Conservation (phyloP, 2,888 invertebrate genomes). For the Lepidocyrtoides sp. region DNA sequence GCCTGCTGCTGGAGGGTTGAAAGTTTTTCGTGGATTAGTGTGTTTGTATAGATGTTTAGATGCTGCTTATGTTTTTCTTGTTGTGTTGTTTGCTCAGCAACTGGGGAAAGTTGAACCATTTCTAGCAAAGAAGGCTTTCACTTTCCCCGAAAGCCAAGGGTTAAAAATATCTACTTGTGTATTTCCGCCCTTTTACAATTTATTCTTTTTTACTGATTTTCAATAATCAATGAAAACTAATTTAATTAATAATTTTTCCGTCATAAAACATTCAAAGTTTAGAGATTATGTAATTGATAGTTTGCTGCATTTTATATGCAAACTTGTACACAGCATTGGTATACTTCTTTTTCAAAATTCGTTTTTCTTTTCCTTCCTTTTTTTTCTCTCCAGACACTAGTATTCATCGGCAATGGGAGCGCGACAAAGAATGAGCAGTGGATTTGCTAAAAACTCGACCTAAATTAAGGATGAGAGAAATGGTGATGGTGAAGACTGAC, state of each 20-base stretch:
- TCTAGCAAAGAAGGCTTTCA: neutral
- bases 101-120: conserved; percentile 66
- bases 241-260: neutral
- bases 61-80: conserved; percentile 59
- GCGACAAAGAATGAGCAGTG: conserved; percentile 40
- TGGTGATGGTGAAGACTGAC: conserved; percentile 65
- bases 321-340: neutral
- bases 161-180: neutral
- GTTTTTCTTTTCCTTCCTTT: neutral
- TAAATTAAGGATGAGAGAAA: conserved; percentile 70
- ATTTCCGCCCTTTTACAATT: neutral
- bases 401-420: conserved; percentile 36
- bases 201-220: neutral
- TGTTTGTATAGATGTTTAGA: conserved; percentile 43
- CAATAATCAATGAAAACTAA: no score
- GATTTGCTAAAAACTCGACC: conserved; percentile 56
- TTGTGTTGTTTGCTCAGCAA: neutral
- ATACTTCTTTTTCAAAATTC: neutral
- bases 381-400: neutral
- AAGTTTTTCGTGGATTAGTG: conserved; percentile 25
- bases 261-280: neutral
- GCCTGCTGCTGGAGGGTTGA: conserved; percentile 48
- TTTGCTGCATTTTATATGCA: conserved; percentile 12
- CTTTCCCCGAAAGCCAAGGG: neutral
- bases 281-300: neutral